phyloP scores from a whole-genome alignment of 2,797 vertebrate genomes.

The Fundulus diaphanus region DNA sequence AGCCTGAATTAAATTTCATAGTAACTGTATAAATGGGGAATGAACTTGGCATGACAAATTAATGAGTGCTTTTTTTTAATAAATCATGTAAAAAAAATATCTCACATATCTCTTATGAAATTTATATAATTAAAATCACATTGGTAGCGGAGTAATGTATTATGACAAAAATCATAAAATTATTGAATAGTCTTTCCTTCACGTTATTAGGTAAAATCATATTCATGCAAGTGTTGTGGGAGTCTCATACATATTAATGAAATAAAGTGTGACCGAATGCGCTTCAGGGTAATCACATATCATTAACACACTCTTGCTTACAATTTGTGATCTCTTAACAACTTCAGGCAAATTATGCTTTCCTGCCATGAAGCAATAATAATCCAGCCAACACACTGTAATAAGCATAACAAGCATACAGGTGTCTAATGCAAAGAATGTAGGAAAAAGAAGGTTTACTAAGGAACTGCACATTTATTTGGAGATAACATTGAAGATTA shows the following conservation, averaged over 20 bases:
- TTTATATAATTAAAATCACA: too few relatives aligned
- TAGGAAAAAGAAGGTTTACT: neutral
- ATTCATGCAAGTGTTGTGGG: neutral
- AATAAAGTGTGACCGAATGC: neutral
- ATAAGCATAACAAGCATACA: neutral
- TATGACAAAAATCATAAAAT: too few relatives aligned
- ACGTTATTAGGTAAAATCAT: neutral
- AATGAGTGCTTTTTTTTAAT: too few relatives aligned
- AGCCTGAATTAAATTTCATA: too few relatives aligned
- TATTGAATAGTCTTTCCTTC: neutral
- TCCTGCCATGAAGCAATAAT: neutral
- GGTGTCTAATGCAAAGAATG: neutral
- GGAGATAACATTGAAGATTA: too few relatives aligned
- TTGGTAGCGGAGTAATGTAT: neutral
- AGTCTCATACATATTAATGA: neutral
- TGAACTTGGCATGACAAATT: too few relatives aligned
- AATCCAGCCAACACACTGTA: neutral
- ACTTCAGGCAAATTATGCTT: neutral
- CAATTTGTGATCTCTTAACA: constrained; percentile 15
- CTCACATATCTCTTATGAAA: too few relatives aligned
- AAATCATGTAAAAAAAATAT: too few relatives aligned
- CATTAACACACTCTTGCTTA: neutral
- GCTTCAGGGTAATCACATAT: neutral
- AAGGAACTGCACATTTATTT: neutral
- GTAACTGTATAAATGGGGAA: too few relatives aligned